These are phyloP conservation scores for Tetramorium bicarinatum DNA, from an alignment of 2,888 invertebrate genomes.

Conservation along the genomic window DNA sequence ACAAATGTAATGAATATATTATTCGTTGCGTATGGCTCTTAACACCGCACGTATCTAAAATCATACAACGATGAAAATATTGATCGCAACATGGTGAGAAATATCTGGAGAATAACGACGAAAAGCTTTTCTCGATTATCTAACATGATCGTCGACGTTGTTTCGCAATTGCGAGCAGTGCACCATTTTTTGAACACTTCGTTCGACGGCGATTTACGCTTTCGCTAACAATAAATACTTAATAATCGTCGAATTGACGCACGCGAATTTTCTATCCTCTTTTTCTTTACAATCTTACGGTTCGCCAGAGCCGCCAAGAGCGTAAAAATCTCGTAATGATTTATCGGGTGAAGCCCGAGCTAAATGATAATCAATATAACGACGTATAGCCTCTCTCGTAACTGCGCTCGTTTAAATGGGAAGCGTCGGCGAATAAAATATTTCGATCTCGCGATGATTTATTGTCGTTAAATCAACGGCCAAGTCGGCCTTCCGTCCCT, in stretches of 20 bases:
- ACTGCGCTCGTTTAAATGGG: constrained; percentile 27
- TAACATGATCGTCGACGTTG: neutral
- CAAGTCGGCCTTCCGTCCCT: neutral
- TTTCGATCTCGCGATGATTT: constrained; percentile 27
- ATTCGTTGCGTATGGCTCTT: constrained; percentile 6
- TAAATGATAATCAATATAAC: constrained; percentile 38
- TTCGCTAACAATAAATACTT: neutral
- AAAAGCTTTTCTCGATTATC: neutral
- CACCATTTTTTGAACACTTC: constrained; percentile 6
- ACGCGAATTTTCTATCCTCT: neutral
- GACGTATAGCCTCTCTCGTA: neutral
- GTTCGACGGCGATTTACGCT: constrained; percentile 22
- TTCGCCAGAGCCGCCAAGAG: neutral
- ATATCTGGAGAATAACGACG: constrained; percentile 3
- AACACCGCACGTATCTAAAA: constrained; percentile 4
- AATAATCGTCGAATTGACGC: constrained; percentile 3
- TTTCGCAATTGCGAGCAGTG: neutral
- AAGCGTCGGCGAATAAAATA: constrained; percentile 25
- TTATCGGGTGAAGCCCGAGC: constrained; percentile 14
- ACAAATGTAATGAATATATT: constrained; percentile 7
- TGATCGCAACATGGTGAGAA: constrained; percentile 24
- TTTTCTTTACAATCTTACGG: constrained; percentile 4
- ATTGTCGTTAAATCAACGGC: constrained; percentile 10
- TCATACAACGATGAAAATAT: neutral
- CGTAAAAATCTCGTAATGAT: constrained; percentile 34